These are phyloP conservation scores for Cenopis cana DNA, from an alignment of 2,888 invertebrate species.

Conservation along the genomic window DNA sequence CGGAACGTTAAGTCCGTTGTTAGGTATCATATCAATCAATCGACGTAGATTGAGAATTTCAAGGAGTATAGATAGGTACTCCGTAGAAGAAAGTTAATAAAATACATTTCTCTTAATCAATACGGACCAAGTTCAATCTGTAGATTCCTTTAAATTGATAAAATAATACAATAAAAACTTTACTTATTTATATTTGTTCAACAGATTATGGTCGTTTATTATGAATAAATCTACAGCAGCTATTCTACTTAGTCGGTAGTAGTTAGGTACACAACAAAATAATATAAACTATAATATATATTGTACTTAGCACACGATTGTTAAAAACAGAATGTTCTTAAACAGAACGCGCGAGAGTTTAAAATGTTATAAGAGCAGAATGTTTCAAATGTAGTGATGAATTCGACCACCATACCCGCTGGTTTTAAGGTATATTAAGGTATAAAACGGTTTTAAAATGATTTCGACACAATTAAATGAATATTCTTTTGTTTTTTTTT, in stretches of 20 bases:
- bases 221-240: not conserved
- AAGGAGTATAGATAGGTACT: not conserved
- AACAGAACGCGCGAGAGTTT: too few relatives aligned
- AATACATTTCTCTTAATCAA: not conserved
- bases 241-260: too few relatives aligned
- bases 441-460: not conserved
- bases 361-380: not conserved
- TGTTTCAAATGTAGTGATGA: not conserved
- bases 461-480: conserved; percentile 3
- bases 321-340: too few relatives aligned
- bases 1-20: not conserved
- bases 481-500: too few relatives aligned
- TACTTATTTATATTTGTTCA: not conserved
- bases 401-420: not conserved
- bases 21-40: not conserved
- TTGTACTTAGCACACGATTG: too few relatives aligned
- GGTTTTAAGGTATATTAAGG: too few relatives aligned
- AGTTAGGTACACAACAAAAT: too few relatives aligned
- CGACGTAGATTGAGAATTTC: not conserved
- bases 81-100: not conserved
- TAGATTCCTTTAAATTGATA: not conserved
- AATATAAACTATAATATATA: too few relatives aligned
- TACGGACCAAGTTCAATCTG: not conserved
- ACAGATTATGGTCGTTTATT: not conserved
- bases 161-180: not conserved